These are phyloP conservation scores for Coecobrya sp. DNA, from an alignment of 2,888 invertebrate genomes.

Conservation along the genomic window DNA sequence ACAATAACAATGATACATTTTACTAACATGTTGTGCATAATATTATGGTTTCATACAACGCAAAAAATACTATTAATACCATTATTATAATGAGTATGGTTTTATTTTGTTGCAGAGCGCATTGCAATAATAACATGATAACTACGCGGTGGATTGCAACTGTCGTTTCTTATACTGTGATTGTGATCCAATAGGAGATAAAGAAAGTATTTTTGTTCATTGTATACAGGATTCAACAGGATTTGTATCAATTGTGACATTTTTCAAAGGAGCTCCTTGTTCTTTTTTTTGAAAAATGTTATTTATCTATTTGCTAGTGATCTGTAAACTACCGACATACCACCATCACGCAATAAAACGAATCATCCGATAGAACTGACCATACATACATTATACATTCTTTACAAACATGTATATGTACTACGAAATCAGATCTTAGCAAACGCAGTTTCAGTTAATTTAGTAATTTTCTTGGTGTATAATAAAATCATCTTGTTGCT, in stretches of 20 bases:
- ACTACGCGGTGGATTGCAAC: background rate
- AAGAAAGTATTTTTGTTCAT: conserved; percentile 61
- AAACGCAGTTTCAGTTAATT: conserved; percentile 5
- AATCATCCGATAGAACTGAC: background rate
- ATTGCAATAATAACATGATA: conserved; percentile 47
- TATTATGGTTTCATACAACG: background rate
- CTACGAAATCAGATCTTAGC: background rate
- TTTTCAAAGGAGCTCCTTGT: background rate
- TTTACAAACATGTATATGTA: too few relatives aligned
- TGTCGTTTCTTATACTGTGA: conserved; percentile 1
- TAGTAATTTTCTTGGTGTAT: conserved; percentile 11
- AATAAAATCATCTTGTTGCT: conserved; percentile 13
- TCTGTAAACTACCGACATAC: background rate
- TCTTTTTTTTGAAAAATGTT: too few relatives aligned
- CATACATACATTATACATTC: too few relatives aligned
- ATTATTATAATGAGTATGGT: background rate
- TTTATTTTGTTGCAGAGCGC: conserved; percentile 40
- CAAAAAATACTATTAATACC: conserved; percentile 22
- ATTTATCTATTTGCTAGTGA: too few relatives aligned
- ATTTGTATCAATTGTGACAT: background rate
- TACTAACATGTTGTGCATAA: background rate
- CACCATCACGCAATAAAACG: background rate
- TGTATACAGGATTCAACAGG: background rate
- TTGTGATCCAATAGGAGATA: conserved; percentile 47
- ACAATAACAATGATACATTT: conserved; percentile 10